Conservation (phyloP, 1,140 invertebrate genomes). For the Mesaphorura yosii region DNA sequence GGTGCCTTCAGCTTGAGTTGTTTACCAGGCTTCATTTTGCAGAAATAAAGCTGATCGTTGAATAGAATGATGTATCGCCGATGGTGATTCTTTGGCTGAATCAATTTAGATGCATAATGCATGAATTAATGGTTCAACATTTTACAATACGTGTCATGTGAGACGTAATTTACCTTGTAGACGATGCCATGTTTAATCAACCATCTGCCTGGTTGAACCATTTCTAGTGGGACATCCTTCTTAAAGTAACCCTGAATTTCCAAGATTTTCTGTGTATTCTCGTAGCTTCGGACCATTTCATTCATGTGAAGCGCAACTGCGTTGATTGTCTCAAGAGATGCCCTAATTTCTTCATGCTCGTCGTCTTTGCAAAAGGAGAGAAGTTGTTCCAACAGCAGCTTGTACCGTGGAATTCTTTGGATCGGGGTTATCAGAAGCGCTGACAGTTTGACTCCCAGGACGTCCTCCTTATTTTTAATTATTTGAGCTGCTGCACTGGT, state of each 20-base stretch:
- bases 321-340: conserved; percentile 20
- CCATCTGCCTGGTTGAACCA: conserved; percentile 24
- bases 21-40: conserved; percentile 26
- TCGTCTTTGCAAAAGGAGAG: conserved; percentile 2
- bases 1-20: conserved; percentile 15
- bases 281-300: conserved; percentile 27
- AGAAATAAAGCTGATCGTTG: conserved; percentile 25
- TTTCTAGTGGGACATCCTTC: conserved; percentile 18
- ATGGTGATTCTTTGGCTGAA: neutral
- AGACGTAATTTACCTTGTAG: conserved; percentile 3
- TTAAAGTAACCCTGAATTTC: conserved; percentile 20
- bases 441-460: conserved; percentile 23
- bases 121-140: neutral
- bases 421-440: conserved; percentile 29
- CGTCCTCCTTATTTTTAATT: conserved; percentile 24
- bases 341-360: conserved; percentile 9
- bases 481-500: conserved; percentile 1
- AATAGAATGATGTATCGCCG: conserved; percentile 20
- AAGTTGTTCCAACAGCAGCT: conserved; percentile 27
- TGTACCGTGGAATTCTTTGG: conserved; percentile 28
- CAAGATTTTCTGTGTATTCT: conserved; percentile 25
- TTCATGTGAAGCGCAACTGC: conserved; percentile 30
- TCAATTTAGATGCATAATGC: neutral
- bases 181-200: conserved; percentile 21
- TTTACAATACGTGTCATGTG: neutral